A percentile compares a stretch with the other conserved stretches of the same genome.
Conservation (phyloP, 2,888 invertebrate species). For the Gerris lacustris region DNA sequence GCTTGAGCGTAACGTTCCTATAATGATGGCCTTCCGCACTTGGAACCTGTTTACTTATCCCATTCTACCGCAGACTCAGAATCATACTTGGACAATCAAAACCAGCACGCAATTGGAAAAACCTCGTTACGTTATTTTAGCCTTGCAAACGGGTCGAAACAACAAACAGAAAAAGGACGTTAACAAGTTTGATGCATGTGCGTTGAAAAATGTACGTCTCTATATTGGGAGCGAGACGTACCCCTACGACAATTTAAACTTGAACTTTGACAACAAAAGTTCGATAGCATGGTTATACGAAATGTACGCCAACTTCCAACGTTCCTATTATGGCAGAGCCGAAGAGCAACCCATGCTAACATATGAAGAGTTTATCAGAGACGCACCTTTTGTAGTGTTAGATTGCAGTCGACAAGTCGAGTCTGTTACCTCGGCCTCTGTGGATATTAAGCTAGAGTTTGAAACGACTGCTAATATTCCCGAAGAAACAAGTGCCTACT, state of each 20-base stretch:
- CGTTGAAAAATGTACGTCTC: slow-evolving; percentile 34
- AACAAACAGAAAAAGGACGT: slow-evolving; percentile 29
- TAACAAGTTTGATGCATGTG: slow-evolving; percentile 30
- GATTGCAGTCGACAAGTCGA: slow-evolving; percentile 14
- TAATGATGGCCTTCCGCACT: slow-evolving; percentile 32
- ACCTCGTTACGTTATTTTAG: slow-evolving; percentile 35
- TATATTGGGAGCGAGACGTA: slow-evolving; percentile 35
- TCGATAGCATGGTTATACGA: slow-evolving; percentile 9
- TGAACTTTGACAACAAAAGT: slow-evolving; percentile 31
- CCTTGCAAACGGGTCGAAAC: slow-evolving; percentile 36
- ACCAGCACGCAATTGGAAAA: slow-evolving; percentile 35
- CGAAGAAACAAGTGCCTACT: slow-evolving; percentile 17
- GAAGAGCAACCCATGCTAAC: slow-evolving; percentile 30
- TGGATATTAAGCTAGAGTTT: slow-evolving; percentile 13
- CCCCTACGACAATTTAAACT: slow-evolving; percentile 35
- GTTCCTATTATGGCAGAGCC: slow-evolving; percentile 30
- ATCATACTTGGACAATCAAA: slow-evolving; percentile 33
- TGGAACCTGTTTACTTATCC: slow-evolving; percentile 37
- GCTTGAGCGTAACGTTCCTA: slow-evolving; percentile 19
- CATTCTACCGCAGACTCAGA: slow-evolving; percentile 32
- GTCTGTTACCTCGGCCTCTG: not conserved
- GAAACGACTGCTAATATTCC: slow-evolving; percentile 12
- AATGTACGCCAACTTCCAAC: slow-evolving; percentile 15
- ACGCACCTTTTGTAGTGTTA: slow-evolving; percentile 9
- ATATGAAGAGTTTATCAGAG: slow-evolving; percentile 10